Base-by-base conservation (phyloP, 2,797 vertebrate genomes). In the Myotis myotis region DNA sequence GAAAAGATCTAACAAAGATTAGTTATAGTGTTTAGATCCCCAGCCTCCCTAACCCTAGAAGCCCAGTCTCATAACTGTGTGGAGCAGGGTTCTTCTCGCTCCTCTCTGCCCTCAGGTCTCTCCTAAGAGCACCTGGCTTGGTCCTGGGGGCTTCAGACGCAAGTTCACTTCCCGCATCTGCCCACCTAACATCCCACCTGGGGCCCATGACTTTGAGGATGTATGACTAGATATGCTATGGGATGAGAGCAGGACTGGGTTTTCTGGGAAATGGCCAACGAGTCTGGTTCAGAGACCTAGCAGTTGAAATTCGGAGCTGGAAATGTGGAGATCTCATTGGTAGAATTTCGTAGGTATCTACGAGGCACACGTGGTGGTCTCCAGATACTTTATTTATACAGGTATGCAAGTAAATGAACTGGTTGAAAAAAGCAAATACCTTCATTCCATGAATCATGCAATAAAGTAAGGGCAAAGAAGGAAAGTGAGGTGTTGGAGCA, bases 1-100 rank as follows among this genome's bases (percentile, higher is more conserved):
- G 76, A 75, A 79, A 57, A 81, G n/a, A 16, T 75, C 17, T 82
- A 91, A 12, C 13, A 36, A 64, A 89, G 57, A 20, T 71, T 47
- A 23, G 44, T 68, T n/a, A 22, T 7, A 25, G 44, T 38, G 53
- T 60, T 82, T 53, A 76, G 11, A 22, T 87, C 28, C 51, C 78
- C 2, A 10, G 28, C 28, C 72, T 70, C 79, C 82, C n/a, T 41
- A 30, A 75, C 66, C 47, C 15, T 33, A 16, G 20, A n/a, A 53
- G 10, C 60, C 3, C 28, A 47, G 36, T 19, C 23, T 68, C 30
- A 47, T 9, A 33, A 62, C 1, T 44, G 72, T 74, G 17, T 47
- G 23, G 16, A 81, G 20, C 36, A 17, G 0, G 10, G 38, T 13
- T 53, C 16, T 53, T 33, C 13, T 33, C 0, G 19, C 5, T 23